Conservation (phyloP, 2,113 vertebrate genomes). For the Eclectus roratus region DNA sequence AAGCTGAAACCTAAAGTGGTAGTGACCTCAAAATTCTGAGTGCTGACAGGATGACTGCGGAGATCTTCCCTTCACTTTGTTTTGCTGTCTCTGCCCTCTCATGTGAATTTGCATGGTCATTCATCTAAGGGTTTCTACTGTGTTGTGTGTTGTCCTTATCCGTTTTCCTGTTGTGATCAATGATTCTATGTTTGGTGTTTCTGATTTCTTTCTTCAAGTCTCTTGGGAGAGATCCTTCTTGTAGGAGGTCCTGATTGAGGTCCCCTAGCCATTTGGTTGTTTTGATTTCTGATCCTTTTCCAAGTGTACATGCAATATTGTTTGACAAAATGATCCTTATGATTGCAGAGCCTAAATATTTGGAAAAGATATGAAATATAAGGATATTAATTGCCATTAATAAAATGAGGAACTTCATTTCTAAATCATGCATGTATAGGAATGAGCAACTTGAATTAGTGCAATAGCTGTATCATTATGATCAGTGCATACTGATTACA, state of each 20-base stretch:
- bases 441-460: neutral
- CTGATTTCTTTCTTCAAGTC: neutral
- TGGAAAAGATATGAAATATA: neutral
- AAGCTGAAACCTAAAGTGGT: neutral
- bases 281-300: neutral
- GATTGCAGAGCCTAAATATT: neutral
- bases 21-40: neutral
- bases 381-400: neutral
- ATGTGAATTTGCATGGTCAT: fast-evolving
- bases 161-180: neutral
- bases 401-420: neutral
- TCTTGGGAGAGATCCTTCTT: neutral
- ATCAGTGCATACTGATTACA: neutral
- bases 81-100: neutral
- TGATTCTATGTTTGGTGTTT: neutral
- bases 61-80: neutral
- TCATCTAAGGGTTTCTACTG: neutral
- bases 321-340: neutral
- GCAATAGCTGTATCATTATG: neutral
- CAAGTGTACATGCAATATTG: neutral
- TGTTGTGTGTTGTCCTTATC: neutral
- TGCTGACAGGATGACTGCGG: neutral
- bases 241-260: neutral
- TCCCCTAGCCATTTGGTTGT: neutral
- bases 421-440: neutral